Percentiles rank a stretch among this genome's conserved stretches.
Conservation (phyloP, 2,797 vertebrate genomes). For the Characodon lateralis region DNA sequence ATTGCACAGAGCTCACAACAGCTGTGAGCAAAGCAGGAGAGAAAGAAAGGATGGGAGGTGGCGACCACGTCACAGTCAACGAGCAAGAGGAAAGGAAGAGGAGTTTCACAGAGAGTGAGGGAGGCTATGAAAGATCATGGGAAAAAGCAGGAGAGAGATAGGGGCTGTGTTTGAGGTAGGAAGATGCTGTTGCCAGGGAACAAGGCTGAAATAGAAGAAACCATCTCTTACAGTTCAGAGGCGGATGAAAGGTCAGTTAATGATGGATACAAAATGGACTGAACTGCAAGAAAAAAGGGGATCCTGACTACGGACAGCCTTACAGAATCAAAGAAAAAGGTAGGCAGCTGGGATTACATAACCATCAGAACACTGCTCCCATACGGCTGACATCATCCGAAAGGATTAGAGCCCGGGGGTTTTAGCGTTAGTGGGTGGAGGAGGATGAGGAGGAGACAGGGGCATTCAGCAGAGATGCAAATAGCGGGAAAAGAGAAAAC, state of each 20-base stretch:
- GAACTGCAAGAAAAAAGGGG: constrained; percentile 40
- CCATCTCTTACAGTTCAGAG: constrained; percentile 51
- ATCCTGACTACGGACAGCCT: constrained; percentile 20
- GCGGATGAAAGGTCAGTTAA: constrained; percentile 26
- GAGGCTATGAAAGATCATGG: constrained; percentile 52
- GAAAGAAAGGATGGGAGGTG: constrained; percentile 17
- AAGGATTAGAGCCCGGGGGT: constrained; percentile 69
- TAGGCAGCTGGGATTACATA: constrained; percentile 74
- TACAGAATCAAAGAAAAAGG: constrained; percentile 48
- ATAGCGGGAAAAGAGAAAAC: constrained; percentile 23
- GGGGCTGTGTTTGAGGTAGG: constrained; percentile 36
- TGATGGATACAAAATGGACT: constrained; percentile 32
- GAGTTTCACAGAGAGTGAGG: constrained; percentile 58
- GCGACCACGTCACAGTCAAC: constrained; percentile 21
- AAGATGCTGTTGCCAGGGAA: constrained; percentile 84
- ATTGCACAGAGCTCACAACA: constrained; percentile 62
- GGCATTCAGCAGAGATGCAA: constrained; percentile 25
- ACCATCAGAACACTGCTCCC: constrained; percentile 58
- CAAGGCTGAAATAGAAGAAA: constrained; percentile 57
- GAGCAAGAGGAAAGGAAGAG: constrained; percentile 59
- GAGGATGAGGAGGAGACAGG: constrained; percentile 8
- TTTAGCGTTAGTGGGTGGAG: constrained; percentile 40
- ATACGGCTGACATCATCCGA: constrained; percentile 71
- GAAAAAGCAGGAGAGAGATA: constrained; percentile 55
- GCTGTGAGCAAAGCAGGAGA: constrained; percentile 46